phyloP scores from a whole-genome alignment of 2,888 invertebrate genomes.

The Malthinus seriepunctatus region DNA sequence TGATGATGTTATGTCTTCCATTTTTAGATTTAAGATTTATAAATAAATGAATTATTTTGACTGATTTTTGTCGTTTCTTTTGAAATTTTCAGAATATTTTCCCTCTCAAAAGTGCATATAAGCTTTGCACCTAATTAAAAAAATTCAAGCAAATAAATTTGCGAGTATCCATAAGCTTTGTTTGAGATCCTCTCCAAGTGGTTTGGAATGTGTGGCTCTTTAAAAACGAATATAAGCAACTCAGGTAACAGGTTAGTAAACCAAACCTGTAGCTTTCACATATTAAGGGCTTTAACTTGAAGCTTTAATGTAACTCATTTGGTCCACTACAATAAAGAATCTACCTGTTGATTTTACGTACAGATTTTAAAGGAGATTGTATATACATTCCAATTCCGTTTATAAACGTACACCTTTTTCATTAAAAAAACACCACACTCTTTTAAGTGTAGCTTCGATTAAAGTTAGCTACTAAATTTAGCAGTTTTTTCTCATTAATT shows the following conservation, averaged over 20 bases:
- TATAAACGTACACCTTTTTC: too few relatives aligned
- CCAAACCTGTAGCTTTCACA: neutral
- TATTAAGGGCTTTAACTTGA: slow-evolving; percentile 1
- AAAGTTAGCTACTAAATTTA: too few relatives aligned
- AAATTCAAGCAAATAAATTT: too few relatives aligned
- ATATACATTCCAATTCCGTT: too few relatives aligned
- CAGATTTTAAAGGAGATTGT: neutral
- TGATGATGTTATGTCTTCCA: slow-evolving; percentile 23
- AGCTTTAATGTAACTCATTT: neutral
- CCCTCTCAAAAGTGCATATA: too few relatives aligned
- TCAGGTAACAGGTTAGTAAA: slow-evolving; percentile 6
- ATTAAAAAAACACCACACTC: too few relatives aligned
- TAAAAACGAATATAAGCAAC: neutral
- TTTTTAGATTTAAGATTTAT: slow-evolving; percentile 9
- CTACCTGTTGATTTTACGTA: slow-evolving; percentile 3
- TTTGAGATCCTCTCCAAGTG: neutral
- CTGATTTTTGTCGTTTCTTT: neutral
- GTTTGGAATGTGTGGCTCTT: neutral
- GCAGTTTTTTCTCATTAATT: too few relatives aligned
- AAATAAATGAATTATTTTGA: slow-evolving; percentile 15
- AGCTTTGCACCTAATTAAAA: too few relatives aligned
- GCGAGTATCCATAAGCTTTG: neutral
- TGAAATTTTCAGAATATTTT: neutral
- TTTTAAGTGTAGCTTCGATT: too few relatives aligned
- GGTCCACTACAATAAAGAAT: neutral